phyloP scores from a whole-genome alignment of 1,140 invertebrate genomes.

The Brachionus koreanus region DNA sequence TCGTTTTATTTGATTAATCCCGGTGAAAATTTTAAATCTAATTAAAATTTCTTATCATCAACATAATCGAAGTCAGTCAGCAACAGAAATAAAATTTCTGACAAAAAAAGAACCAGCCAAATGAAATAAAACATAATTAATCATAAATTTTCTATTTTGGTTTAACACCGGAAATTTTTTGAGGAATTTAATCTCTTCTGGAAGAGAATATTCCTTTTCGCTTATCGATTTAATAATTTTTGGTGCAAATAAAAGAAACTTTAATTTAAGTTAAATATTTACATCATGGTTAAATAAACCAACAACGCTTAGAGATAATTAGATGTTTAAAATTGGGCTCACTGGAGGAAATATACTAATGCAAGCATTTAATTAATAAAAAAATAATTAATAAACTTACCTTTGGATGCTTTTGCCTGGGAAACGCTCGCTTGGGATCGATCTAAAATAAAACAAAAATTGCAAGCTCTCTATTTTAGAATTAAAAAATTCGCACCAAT shows the following conservation, averaged over 20 bases:
- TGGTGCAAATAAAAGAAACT: neutral
- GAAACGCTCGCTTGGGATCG: conserved; percentile 99
- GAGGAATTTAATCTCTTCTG: neutral
- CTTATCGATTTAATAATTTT: neutral
- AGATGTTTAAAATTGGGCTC: neutral
- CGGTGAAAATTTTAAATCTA: conserved; percentile 7
- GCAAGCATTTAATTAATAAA: neutral
- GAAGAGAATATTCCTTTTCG: neutral
- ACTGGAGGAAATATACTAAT: neutral
- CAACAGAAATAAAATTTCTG: neutral
- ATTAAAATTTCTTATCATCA: conserved; percentile 13
- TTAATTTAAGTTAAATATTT: neutral
- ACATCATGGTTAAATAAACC: neutral
- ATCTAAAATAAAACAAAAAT: conserved; percentile 71
- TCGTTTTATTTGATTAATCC: neutral
- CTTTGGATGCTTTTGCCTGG: conserved; percentile 54
- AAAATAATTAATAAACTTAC: conserved; percentile 21
- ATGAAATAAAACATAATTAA: conserved; percentile 9
- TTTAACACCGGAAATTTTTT: neutral
- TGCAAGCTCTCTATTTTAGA: conserved; percentile 5
- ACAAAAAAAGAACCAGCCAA: neutral
- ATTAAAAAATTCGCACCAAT: conserved; percentile 6
- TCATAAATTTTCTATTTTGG: neutral
- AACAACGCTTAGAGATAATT: neutral
- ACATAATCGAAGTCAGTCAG: neutral